phyloP scores from a whole-genome alignment of 1,140 invertebrate genomes.

The Hypothenemus hampei region DNA sequence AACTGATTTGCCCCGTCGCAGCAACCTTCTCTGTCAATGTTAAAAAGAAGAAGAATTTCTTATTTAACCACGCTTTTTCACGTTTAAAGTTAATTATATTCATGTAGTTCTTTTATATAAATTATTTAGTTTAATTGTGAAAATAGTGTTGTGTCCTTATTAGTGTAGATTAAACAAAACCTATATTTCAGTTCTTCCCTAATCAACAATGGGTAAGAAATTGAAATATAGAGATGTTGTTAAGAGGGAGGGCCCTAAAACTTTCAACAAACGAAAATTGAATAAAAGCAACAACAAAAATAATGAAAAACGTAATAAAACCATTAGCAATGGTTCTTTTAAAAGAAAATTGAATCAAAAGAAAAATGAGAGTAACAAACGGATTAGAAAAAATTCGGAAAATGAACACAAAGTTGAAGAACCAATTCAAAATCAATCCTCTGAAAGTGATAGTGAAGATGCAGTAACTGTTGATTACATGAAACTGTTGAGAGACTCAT shows the following conservation, averaged over 20 bases:
- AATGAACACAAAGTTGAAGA: constrained; percentile 12
- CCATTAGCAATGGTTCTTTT: background rate
- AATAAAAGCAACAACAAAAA: constrained; percentile 10
- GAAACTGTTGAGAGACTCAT: constrained; percentile 53
- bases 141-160: too few species aligned
- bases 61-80: too few species aligned
- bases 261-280: constrained; percentile 16
- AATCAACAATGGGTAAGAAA: constrained; percentile 26
- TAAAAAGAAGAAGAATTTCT: too few species aligned
- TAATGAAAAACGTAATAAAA: constrained; percentile 23
- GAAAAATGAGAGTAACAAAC: background rate
- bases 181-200: background rate
- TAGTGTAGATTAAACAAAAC: too few species aligned
- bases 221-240: constrained; percentile 36
- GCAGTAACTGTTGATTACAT: constrained; percentile 47
- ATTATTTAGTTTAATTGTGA: too few species aligned
- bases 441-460: constrained; percentile 29
- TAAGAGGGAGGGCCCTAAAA: constrained; percentile 9
- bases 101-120: too few species aligned
- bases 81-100: too few species aligned
- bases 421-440: constrained; percentile 13
- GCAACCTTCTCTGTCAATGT: too few species aligned
- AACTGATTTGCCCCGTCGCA: too few species aligned
- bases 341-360: too few species aligned
- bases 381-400: too few species aligned